Conservation (phyloP, 2,888 invertebrate species). For the Chromoteleia sp. region DNA sequence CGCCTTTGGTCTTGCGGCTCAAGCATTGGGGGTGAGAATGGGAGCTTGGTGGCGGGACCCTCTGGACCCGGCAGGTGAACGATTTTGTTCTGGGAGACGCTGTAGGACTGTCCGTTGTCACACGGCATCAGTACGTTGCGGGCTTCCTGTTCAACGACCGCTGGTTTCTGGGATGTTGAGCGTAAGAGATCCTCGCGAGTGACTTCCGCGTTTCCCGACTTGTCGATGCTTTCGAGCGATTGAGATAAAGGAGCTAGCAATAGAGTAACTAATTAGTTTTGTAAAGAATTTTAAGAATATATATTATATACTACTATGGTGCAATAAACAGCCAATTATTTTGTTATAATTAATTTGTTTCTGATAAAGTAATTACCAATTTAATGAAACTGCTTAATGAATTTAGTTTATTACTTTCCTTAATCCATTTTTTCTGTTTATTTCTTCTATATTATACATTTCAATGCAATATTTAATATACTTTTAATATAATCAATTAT, state of each 20-base stretch:
- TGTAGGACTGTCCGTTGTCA: slow-evolving; percentile 93
- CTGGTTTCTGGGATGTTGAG: slow-evolving; percentile 83
- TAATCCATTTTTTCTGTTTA: too few species aligned
- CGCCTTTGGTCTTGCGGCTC: slow-evolving; percentile 86
- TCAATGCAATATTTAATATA: too few species aligned
- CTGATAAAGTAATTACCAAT: too few species aligned
- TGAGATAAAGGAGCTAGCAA: slow-evolving; percentile 87
- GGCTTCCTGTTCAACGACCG: slow-evolving; percentile 86
- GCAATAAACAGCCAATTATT: too few species aligned
- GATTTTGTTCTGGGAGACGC: slow-evolving; percentile 96
- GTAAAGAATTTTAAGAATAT: not conserved
- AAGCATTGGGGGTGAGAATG: slow-evolving; percentile 88
- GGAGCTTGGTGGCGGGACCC: slow-evolving; percentile 85
- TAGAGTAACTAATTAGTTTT: not conserved
- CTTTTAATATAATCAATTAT: too few species aligned
- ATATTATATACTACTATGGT: too few species aligned
- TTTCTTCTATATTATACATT: too few species aligned
- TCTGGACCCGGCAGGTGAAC: slow-evolving; percentile 91
- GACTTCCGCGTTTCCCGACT: slow-evolving; percentile 79
- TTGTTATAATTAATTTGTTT: too few species aligned
- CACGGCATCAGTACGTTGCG: slow-evolving; percentile 93
- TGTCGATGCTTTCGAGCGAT: slow-evolving; percentile 88
- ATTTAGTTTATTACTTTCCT: too few species aligned
- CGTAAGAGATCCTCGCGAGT: slow-evolving; percentile 82
- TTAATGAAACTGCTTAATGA: too few species aligned